Evolutionary conservation across 2,888 invertebrate genomes (phyloP), one percentile per base, ranked within the genome.

Genomic region (Rhaphigaster nebulosa): DNA sequence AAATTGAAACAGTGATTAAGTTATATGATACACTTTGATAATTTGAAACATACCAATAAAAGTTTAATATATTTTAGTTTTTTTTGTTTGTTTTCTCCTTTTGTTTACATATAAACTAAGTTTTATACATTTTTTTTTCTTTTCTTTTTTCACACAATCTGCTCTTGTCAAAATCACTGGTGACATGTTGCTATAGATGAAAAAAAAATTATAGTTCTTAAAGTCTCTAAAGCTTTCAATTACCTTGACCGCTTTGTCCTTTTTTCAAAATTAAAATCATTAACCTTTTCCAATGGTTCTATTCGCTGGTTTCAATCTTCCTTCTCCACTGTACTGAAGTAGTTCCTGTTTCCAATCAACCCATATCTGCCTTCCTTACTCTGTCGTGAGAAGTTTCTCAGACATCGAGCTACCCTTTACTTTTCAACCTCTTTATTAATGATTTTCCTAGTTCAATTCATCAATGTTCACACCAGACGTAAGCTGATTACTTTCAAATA

Each of bases 1-100:
- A 93, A 92, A 92, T 94, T 91, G 95, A 95, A 93, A 94, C 93
- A 92, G 92, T 94, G 91, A 93, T 94, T 56, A 93, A 94, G 92
- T 93, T 93, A 91, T 95, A 95, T 92, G 94, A 94, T 65, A 45
- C 52, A 29, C 52, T 89, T n/a, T 65, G 38, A 80, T 26, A 80
- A 80, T 80, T 41, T 45, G 12, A 80, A 84, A n/a, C 84, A 45
- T 26, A 84, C n/a, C 26, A 45, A 84, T 70, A 70, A 70, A 70
- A 34, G 34, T 70, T 70, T 70, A 29, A 38, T 34, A 34, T 70
- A 70, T 70, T 34, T 70, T 65, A 29, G 1, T 70, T 70, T 20
- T 70, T 34, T 70, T 29, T 4, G 0, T 65, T 65, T 29, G 12
- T n/a, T 29, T 70, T 70, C 38, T 20, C 70, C 18, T 34, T 70